Evolutionary conservation across 1,140 invertebrate genomes (phyloP), one percentile per base, ranked within the genome.

Genomic region (Oryctes rhinoceros): DNA sequence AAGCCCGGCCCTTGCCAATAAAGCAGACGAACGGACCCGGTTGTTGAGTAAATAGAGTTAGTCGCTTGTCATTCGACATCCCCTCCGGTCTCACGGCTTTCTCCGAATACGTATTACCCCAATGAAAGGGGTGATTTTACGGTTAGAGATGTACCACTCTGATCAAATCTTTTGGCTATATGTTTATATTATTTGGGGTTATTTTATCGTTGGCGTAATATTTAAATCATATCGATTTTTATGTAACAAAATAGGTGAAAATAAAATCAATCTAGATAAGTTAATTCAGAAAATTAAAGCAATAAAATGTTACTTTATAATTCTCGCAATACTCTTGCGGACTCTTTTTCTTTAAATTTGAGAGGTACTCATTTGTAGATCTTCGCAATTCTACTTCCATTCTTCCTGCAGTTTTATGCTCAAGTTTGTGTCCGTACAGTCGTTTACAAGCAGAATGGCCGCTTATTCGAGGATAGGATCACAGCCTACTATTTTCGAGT

Each of bases 21-120:
- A 83, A 82, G 80, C 82, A 82, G 82, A 81, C 82, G 81, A 82
- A 81, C 82, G 81, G 82, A 83, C 81, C 77, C 81, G 82, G 78
- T 83, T 83, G 81, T 83, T 80, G 81, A 82, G 83, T 83, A 83
- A 83, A 83, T 83, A 83, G 81, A 83, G 81, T 82, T 82, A 82
- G 81, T 81, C 81, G 83, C 80, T 82, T 83, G 81, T 82, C 83
- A 83, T 83, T 83, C 80, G 81, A 78, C 75, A 81, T 79, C 80
- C 82, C 80, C 65, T 80, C 78, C 67, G 78, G 75, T 78, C 82
- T 67, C 67, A 78, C 80, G 47, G 65, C 80, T 81, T 82, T 82
- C 82, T 80, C 78, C 79, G 78, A 49, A 75, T 80, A 77, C 76
- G 20, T 71, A 74, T 78, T 75, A 82, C 65, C 9, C 20, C 35